Conservation (phyloP, 1,140 invertebrate species). For the Rhynchophorus ferrugineus region DNA sequence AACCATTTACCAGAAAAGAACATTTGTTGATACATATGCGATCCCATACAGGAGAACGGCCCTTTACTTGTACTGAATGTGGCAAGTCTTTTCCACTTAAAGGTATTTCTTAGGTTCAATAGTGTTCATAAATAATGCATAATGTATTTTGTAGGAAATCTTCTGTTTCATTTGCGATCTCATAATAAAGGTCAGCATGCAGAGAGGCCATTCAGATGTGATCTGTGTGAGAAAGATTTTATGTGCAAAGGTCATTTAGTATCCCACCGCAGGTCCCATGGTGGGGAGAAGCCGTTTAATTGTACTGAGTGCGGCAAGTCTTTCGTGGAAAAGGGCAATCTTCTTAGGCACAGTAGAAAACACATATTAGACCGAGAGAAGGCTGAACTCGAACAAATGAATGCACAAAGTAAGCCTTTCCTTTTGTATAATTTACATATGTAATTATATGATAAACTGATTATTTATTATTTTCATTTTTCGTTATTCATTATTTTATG, state of each 20-base stretch:
- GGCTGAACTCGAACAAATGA: slow-evolving; percentile 13
- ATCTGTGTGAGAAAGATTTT: slow-evolving; percentile 95
- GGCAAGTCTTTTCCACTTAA: slow-evolving; percentile 81
- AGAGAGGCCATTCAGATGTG: slow-evolving; percentile 88
- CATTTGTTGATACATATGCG: slow-evolving; percentile 70
- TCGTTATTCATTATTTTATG: background rate
- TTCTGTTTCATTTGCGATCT: slow-evolving; percentile 91
- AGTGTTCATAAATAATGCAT: background rate
- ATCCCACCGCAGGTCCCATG: slow-evolving; percentile 82
- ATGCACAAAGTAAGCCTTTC: slow-evolving; percentile 10
- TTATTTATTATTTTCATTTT: no score
- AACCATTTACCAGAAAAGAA: slow-evolving; percentile 60
- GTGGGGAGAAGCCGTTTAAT: slow-evolving; percentile 73
- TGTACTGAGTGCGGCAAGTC: slow-evolving; percentile 70
- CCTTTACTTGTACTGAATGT: slow-evolving; percentile 72
- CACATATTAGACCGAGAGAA: slow-evolving; percentile 40
- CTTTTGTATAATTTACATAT: no score
- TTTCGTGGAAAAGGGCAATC: slow-evolving; percentile 70
- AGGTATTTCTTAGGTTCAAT: slow-evolving; percentile 39
- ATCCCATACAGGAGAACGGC: slow-evolving; percentile 82
- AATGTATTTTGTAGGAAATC: slow-evolving; percentile 40
- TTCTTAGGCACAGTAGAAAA: slow-evolving; percentile 54
- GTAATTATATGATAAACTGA: no score
- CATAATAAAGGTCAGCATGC: slow-evolving; percentile 80
- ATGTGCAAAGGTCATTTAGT: slow-evolving; percentile 92